Evolutionary conservation across 2,113 vertebrate species (phyloP), one percentile per base, ranked within the genome.

Genomic region (Pycnonotus jocosus): DNA sequence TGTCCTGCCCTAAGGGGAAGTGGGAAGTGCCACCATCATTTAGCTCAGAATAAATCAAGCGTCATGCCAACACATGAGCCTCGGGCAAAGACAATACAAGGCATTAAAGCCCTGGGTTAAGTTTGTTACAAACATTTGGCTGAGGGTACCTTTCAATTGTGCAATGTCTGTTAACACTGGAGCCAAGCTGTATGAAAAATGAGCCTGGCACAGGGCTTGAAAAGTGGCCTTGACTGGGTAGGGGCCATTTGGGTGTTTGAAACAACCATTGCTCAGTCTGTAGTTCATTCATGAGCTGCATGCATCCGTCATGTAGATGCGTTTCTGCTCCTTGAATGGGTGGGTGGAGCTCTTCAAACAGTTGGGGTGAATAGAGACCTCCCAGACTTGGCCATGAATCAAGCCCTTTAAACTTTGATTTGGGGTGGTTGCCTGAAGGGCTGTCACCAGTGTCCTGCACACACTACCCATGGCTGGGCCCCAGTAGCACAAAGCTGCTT

Each of bases 261-360:
- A 88, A 90, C 42, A 54, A 4, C 58, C 24, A 13, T 10, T 48
- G 25, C 76, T 86, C 24, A 37, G 50, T 53, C 54, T 66, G 73
- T 48, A 61, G 60, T 47, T 92, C 81, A 68, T 91, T 89, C 73
- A 87, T 35, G 56, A 93, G 48, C 79, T 71, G 21, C 5, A 2
- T 4, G n/a, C 38, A 8, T 66, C 80, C 1, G 0, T 91, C 56
- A 42, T 2, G 11, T 3, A 54, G 27, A 77, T 90, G 47, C 38
- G 44, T 86, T 96, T 54, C 71, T 60, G 66, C 64, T 88, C 47
- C 51, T 77, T 48, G 58, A 83, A 77, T 6, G 25, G 47, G 38
- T 48, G 87, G 35, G 62, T 95, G 93, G 54, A 87, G 38, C 54
- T 77, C 76, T 86, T 38, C 60, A 47, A 70, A 54, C 45, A 76